phyloP scores from a whole-genome alignment of 2,888 invertebrate species.

The Bruchidius siliquastri region DNA sequence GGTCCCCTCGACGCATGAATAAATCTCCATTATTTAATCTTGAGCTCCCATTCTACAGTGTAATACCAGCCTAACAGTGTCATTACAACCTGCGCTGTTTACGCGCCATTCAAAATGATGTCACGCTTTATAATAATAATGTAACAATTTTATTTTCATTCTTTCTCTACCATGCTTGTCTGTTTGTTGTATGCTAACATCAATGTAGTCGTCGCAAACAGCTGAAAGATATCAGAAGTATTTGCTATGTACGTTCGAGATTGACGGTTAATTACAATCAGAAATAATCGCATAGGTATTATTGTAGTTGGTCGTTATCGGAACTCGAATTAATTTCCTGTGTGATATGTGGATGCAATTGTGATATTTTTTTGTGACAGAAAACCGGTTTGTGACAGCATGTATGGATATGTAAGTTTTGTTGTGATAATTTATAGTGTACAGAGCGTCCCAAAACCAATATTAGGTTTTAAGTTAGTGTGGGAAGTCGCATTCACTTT shows the following conservation, averaged over 20 bases:
- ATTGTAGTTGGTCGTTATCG: neutral
- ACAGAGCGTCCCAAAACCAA: too few species aligned
- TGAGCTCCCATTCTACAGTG: neutral
- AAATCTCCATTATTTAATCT: too few species aligned
- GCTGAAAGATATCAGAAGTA: constrained; percentile 5
- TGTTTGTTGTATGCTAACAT: constrained; percentile 4
- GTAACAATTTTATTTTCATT: constrained; percentile 18
- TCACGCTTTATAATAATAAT: constrained; percentile 18
- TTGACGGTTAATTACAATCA: neutral
- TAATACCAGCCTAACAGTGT: constrained; percentile 1
- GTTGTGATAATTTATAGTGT: neutral
- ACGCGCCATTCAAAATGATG: constrained; percentile 19
- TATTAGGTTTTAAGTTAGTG: too few species aligned
- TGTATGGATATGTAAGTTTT: neutral
- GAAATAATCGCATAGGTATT: neutral
- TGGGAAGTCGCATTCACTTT: too few species aligned
- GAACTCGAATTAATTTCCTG: neutral
- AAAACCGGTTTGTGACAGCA: neutral
- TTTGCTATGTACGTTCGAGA: neutral
- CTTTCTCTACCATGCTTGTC: constrained; percentile 6
- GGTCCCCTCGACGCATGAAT: too few species aligned
- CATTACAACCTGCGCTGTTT: neutral
- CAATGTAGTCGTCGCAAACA: neutral
- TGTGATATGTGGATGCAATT: constrained; percentile 4
- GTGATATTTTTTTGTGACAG: neutral